Conservation (phyloP, 2,797 vertebrate genomes). For the Lepus townsendii region DNA sequence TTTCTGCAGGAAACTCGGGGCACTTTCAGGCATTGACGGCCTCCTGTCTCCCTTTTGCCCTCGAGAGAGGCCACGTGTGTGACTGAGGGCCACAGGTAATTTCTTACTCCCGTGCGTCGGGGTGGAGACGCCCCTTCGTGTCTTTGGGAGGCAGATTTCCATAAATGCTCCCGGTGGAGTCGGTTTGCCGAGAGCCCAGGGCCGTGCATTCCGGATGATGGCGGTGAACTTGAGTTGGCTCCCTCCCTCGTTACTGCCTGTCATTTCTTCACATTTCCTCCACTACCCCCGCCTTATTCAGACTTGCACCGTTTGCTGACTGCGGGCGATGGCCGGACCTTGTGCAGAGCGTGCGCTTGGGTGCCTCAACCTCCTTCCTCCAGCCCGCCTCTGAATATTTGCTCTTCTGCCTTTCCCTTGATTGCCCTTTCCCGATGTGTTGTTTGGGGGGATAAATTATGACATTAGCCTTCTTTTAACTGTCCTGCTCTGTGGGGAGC, state of each 20-base stretch:
- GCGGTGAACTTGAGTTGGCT: too few relatives aligned
- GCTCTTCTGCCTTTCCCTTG: constrained; percentile 4
- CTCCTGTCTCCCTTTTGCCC: not conserved
- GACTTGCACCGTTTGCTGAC: not conserved
- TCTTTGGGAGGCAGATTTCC: not conserved
- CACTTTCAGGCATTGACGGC: accelerated
- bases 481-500: not conserved
- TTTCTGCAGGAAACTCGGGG: not conserved
- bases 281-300: not conserved
- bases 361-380: not conserved
- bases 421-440: constrained; percentile 51
- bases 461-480: constrained; percentile 34
- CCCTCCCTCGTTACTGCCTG: not conserved
- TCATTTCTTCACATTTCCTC: not conserved
- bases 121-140: not conserved
- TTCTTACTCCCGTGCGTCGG: not conserved
- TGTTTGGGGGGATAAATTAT: constrained; percentile 60
- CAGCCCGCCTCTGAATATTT: not conserved
- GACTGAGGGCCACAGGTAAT: not conserved
- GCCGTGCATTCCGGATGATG: accelerated
- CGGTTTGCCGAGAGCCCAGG: not conserved
- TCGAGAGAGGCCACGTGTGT: accelerated
- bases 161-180: too few relatives aligned
- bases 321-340: too few relatives aligned
- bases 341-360: too few relatives aligned